A percentile compares a stretch with the other conserved stretches of the same genome.
Evolutionary conservation across 2,888 invertebrate genomes (phyloP).

Genomic region (Meteorus colon): DNA sequence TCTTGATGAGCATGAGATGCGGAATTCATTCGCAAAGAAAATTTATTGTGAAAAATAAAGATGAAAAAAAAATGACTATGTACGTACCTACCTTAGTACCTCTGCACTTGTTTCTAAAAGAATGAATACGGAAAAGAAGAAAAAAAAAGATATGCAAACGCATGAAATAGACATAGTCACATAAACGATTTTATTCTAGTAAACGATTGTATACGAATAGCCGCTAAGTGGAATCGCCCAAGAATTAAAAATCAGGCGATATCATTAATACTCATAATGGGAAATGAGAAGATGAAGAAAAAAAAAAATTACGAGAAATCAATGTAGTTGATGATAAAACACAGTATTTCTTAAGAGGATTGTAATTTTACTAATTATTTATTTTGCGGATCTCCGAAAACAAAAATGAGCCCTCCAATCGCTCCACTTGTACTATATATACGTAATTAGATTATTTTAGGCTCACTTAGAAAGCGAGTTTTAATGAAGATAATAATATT

Average conservation of each 20-base stretch:
- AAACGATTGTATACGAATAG: conserved; percentile 74
- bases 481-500: conserved; percentile 45
- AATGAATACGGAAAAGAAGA: conserved; percentile 32
- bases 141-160: conserved; percentile 42
- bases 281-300: conserved; percentile 2
- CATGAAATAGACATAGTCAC: conserved; percentile 59
- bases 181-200: conserved; percentile 71
- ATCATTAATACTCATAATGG: conserved; percentile 48
- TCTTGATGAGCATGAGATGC: conserved; percentile 24
- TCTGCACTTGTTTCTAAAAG: conserved; percentile 47
- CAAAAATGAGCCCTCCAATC: conserved; percentile 59
- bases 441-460: conserved; percentile 59
- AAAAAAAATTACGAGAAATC: conserved; percentile 27
- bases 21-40: conserved; percentile 48
- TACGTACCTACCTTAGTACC: conserved; percentile 54
- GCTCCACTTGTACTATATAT: conserved; percentile 68
- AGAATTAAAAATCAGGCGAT: conserved; percentile 48
- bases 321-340: conserved; percentile 47
- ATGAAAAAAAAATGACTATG: conserved; percentile 42
- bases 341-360: conserved; percentile 72
- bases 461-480: conserved; percentile 44
- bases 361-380: conserved; percentile 73
- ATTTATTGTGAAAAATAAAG: conserved; percentile 43
- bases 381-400: conserved; percentile 71
- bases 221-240: conserved; percentile 64